Base-by-base conservation (phyloP, 1,140 invertebrate species). In the Dryas iulia region DNA sequence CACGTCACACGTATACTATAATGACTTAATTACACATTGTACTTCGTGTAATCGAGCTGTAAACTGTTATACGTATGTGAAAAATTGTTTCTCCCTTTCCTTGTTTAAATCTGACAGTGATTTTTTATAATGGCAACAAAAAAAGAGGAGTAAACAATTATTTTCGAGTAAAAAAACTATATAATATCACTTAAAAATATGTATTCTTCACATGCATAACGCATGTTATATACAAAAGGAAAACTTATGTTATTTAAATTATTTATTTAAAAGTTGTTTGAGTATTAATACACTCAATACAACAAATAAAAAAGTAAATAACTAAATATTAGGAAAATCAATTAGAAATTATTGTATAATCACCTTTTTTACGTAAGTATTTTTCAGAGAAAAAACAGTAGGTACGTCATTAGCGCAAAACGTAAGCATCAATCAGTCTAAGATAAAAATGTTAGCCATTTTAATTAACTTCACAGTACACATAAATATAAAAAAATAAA, bases 381-480 rank as follows among this genome's bases (percentile, higher is more conserved):
- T n/a, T n/a, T n/a, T n/a, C n/a, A 47, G 21, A 21, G 7, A 47
- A 18, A 47, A 47, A 21, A 18, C 14, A 18, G 35, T 47, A 0
- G n/a, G n/a, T 39, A n/a, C 7, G 8, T 2, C 39, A 1, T 47
- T 47, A 21, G 18, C 39, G 21, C 7, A 47, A 47, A 47, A 21
- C 21, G 2, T 18, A 21, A 21, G 7, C 14, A 47, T 47, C 1
- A 47, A n/a, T n/a, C n/a, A n/a, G n/a, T n/a, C 26, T 28, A 28
- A 28, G 26, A 6, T n/a, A 47, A 47, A 6, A 10, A 47, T 21
- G 39, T 21, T 21, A 47, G 2, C 8, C 7, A 47, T 47, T 57
- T 69, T 62, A 60, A 66, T 66, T 57, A 58, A 61, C 28, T 62
- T 68, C 58, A 39, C 53, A 58, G 59, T 54, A n/a, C n/a, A n/a